phyloP scores from a whole-genome alignment of 2,888 invertebrate species.

The Leuctra nigra region DNA sequence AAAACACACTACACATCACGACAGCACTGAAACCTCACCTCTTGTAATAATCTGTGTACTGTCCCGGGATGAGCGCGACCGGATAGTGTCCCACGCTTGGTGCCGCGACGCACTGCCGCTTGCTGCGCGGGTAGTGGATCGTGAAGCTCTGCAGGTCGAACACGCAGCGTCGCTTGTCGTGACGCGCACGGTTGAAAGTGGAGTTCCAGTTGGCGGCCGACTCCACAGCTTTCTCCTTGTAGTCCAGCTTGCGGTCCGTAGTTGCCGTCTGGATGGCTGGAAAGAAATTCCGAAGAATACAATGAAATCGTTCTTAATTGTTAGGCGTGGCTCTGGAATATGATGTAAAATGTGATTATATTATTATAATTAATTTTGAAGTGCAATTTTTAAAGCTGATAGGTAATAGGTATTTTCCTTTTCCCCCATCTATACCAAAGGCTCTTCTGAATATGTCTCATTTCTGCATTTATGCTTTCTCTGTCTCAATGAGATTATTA shows the following conservation, averaged over 20 bases:
- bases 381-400: too few species aligned
- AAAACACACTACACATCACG: too few species aligned
- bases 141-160: constrained; percentile 90
- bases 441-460: not conserved
- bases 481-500: too few species aligned
- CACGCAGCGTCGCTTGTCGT: constrained; percentile 71
- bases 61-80: constrained; percentile 91
- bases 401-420: too few species aligned
- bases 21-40: too few species aligned
- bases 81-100: constrained; percentile 69
- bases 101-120: constrained; percentile 34
- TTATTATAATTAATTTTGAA: too few species aligned
- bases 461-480: not conserved
- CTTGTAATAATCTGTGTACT: constrained; percentile 83
- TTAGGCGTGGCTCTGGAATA: too few species aligned
- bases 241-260: constrained; percentile 44
- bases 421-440: too few species aligned
- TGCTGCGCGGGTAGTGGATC: constrained; percentile 61
- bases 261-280: constrained; percentile 26
- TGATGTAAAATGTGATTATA: too few species aligned
- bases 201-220: constrained; percentile 87
- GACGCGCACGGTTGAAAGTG: constrained; percentile 69
- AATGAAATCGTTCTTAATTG: too few species aligned
- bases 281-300: too few species aligned
- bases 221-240: constrained; percentile 74